These are phyloP conservation scores for Mythimna pallens DNA, from an alignment of 2,888 invertebrate species.

Conservation along the genomic window DNA sequence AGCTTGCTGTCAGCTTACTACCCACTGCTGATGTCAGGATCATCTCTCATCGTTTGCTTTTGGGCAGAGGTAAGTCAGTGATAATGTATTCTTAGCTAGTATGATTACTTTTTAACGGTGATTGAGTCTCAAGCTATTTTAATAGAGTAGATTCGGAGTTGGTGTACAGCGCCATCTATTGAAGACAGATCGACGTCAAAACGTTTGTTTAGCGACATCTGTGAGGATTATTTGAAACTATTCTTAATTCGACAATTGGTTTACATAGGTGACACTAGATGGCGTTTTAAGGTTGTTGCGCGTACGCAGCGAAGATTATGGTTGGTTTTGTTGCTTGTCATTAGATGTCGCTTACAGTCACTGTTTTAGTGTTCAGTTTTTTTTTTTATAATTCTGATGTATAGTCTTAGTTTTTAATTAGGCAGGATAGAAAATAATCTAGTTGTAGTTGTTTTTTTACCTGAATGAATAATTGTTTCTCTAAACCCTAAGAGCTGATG, in stretches of 20 bases:
- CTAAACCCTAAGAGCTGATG: too few relatives aligned
- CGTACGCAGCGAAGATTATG: not conserved
- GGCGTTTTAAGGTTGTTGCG: slow-evolving; percentile 14
- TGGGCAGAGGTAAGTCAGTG: slow-evolving; percentile 96
- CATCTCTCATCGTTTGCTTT: slow-evolving; percentile 97
- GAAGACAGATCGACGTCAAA: not conserved
- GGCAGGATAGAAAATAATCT: too few relatives aligned
- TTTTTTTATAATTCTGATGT: not conserved
- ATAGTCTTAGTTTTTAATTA: too few relatives aligned
- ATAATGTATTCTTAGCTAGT: not conserved
- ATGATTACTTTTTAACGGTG: not conserved
- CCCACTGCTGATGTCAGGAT: slow-evolving; percentile 96
- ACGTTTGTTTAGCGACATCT: slow-evolving; percentile 24
- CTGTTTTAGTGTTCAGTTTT: not conserved
- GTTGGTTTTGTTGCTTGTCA: not conserved
- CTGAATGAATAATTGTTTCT: not conserved
- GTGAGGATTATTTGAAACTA: not conserved
- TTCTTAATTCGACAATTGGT: not conserved
- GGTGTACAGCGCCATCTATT: slow-evolving; percentile 59
- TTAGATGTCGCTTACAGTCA: slow-evolving; percentile 19
- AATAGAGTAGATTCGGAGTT: too few relatives aligned
- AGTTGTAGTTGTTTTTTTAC: not conserved
- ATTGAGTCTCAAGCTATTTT: fast-evolving
- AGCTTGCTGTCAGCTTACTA: slow-evolving; percentile 97
- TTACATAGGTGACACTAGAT: slow-evolving; percentile 35